Evolutionary conservation across 1,140 invertebrate genomes (phyloP), one percentile per base, ranked within the genome.

Genomic region (Euglossa dilemma): DNA sequence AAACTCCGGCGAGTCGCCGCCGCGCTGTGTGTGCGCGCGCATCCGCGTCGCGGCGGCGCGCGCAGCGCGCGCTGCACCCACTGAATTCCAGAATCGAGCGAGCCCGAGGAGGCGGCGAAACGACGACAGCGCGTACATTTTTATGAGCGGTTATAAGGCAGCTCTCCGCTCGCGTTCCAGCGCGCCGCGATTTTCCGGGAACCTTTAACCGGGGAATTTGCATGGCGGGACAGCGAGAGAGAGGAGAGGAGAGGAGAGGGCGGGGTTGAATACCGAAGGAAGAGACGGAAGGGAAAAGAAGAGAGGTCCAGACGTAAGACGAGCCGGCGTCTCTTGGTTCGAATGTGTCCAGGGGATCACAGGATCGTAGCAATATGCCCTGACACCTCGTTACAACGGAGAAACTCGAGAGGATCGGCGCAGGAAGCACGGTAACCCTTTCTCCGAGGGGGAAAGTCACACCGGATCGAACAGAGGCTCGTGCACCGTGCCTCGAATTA

Each of bases 151-250:
- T 56, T 78, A 25, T 64, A 20, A 14, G 74, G 20, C 7, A 71
- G 76, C 43, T 85, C 71, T 74, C 47, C 75, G 63, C 61, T 18
- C 83, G 83, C 84, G 64, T 88, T 88, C 87, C 80, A 87, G 20
- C 74, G 70, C 54, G 63, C n/a, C 72, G 23, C 72, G 20, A 75
- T 83, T 88, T 89, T 89, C 87, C 84, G 76, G 87, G 87, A 88
- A 89, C 67, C 64, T 72, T 69, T 61, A 76, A 83, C 66, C 52
- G 59, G 47, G 54, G 57, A 78, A 88, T 89, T 86, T 88, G 81
- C 87, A 88, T 84, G 80, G 63, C 28, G 80, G n/a, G n/a, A n/a
- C n/a, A n/a, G n/a, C n/a, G n/a, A n/a, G n/a, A n/a, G n/a, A n/a
- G n/a, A n/a, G n/a, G n/a, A n/a, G n/a, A 52, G 73, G 82, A 50